Percentiles rank a stretch among this genome's conserved stretches.
These are phyloP conservation scores for Yasuhikotakia modesta DNA, from an alignment of 2,797 vertebrate genomes.

Conservation along the genomic window DNA sequence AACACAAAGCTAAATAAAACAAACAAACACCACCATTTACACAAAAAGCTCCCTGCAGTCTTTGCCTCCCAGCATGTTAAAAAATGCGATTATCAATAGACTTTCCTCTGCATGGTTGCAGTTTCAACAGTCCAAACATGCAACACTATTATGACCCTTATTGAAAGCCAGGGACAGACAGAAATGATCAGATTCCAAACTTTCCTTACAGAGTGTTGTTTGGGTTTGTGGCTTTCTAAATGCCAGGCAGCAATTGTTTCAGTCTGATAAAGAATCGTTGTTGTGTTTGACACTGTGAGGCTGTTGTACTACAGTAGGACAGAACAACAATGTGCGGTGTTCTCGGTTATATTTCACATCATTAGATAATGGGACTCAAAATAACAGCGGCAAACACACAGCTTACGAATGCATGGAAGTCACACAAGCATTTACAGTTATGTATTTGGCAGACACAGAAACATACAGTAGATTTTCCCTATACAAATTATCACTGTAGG, in stretches of 20 bases:
- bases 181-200: not conserved
- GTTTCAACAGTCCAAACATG: not conserved
- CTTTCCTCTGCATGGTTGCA: not conserved
- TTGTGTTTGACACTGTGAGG: slow-evolving; percentile 29
- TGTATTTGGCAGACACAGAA: not conserved
- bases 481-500: not conserved
- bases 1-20: not conserved
- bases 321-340: slow-evolving; percentile 30
- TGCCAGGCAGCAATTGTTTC: slow-evolving; percentile 10
- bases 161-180: not conserved
- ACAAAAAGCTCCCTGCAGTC: not conserved
- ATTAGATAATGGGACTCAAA: slow-evolving; percentile 21
- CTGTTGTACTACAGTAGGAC: slow-evolving; percentile 38
- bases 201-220: slow-evolving; percentile 4
- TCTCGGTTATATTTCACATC: slow-evolving; percentile 27
- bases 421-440: not conserved
- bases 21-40: not conserved
- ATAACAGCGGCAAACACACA: slow-evolving; percentile 41
- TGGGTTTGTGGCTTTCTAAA: slow-evolving; percentile 31
- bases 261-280: slow-evolving; percentile 53
- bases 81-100: not conserved
- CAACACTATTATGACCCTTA: slow-evolving; percentile 30
- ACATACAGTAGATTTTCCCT: not conserved
- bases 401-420: not conserved
- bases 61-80: not conserved